These are phyloP conservation scores for Stichopus chloronotus DNA, from an alignment of 35 echinoderm and acorn worm genomes.

Conservation along the genomic window DNA sequence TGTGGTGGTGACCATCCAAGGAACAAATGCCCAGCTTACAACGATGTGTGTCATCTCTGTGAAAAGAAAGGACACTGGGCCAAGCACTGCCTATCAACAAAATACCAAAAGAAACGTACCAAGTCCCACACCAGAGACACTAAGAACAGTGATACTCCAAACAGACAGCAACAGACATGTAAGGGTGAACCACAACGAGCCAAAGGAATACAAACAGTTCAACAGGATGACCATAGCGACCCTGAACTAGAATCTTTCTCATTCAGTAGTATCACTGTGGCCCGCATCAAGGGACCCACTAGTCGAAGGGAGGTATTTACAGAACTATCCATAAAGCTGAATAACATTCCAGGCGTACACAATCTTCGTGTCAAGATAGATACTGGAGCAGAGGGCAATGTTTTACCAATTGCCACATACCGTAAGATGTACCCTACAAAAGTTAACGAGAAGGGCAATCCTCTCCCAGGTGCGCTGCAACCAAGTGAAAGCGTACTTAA, in stretches of 20 bases:
- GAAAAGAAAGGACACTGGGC: constrained; percentile 42
- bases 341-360: background rate
- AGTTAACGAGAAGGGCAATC: background rate
- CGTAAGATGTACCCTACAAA: constrained; percentile 32
- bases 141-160: background rate
- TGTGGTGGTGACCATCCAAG: too few species aligned
- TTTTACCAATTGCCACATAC: constrained; percentile 24
- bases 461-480: background rate
- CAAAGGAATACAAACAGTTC: background rate
- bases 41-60: too few species aligned
- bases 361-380: too few species aligned
- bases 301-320: background rate
- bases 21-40: too few species aligned
- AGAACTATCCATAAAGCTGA: background rate
- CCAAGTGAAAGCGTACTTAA: background rate
- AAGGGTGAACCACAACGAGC: background rate
- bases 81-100: background rate
- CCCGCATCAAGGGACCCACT: too few species aligned
- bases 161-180: background rate
- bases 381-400: constrained; percentile 14
- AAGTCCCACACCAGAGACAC: background rate
- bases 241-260: background rate
- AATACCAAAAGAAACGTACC: background rate
- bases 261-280: background rate
- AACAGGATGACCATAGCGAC: background rate